Base-by-base conservation (phyloP, 2,888 invertebrate species). In the Scaeva pyrastri region DNA sequence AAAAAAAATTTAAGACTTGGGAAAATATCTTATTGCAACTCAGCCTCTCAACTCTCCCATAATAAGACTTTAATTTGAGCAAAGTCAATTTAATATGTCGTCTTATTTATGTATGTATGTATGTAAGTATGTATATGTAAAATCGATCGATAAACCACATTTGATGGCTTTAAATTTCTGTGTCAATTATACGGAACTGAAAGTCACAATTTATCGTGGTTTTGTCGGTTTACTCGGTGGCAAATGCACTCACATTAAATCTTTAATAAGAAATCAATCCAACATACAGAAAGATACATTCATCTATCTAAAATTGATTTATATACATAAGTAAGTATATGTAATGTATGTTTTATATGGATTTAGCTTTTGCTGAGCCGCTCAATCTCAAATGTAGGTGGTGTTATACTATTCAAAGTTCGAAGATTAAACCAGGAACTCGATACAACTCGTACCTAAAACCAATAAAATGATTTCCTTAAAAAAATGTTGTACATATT, bases 141-240 rank as follows among this genome's bases (percentile, higher is more conserved):
- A 52, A n/a, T 52, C 52, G n/a, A 52, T 52, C 1, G 23, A 26
- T 4, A 52, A 52, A 52, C 52, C 52, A 52, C 52, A 52, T 52
- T 52, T n/a, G 8, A 26, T 14, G 52, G 52, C 14, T 52, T 52
- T 23, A 52, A 52, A 52, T 52, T 52, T 52, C 52, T 52, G 23
- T 52, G 23, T 52, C 52, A 52, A 52, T 39, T 52, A 52, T 26
- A 52, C 52, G 52, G 52, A 52, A 52, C n/a, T n/a, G 52, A 52
- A 52, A 52, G 26, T 52, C 8, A n/a, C 52, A 52, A 14, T 52
- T 52, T 23, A 8, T 7, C 26, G 52, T 52, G 52, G 52, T 52
- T 52, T 52, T n/a, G n/a, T n/a, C n/a, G 31, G 6, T 31, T 31
- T 31, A 31, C 14, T 50, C 23, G n/a, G n/a, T 23, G 14, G 52